These are phyloP conservation scores for Cynoglossus semilaevis DNA, from an alignment of 2,113 vertebrate genomes.

Conservation along the genomic window DNA sequence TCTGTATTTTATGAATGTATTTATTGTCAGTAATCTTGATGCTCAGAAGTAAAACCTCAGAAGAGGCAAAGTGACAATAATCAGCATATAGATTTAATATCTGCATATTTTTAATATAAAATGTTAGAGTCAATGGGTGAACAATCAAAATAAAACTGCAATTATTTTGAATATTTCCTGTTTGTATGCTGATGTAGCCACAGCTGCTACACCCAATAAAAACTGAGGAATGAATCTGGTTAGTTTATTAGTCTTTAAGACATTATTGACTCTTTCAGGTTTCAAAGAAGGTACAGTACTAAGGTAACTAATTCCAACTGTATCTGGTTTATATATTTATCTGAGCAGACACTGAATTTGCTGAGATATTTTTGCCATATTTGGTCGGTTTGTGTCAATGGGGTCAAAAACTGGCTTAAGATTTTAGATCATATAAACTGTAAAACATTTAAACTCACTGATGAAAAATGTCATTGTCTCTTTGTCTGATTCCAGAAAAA, in stretches of 20 bases:
- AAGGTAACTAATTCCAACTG: too few species aligned
- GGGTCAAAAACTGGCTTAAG: too few species aligned
- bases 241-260: background rate
- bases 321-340: too few species aligned
- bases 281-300: too few species aligned
- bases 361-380: too few species aligned
- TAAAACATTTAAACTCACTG: too few species aligned
- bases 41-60: conserved; percentile 14
- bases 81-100: conserved; percentile 12
- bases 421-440: too few species aligned
- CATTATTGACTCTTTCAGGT: background rate
- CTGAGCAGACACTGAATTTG: too few species aligned
- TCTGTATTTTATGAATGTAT: conserved; percentile 56
- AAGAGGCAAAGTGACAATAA: background rate
- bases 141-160: conserved; percentile 12
- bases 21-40: conserved; percentile 50
- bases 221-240: conserved; percentile 1
- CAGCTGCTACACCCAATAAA: conserved; percentile 55
- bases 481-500: too few species aligned
- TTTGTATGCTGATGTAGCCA: conserved; percentile 44
- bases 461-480: too few species aligned
- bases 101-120: conserved; percentile 5
- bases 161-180: conserved; percentile 13
- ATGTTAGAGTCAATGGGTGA: conserved; percentile 11
- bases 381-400: too few species aligned